These are phyloP conservation scores for Ophion costatus DNA, from an alignment of 2,888 invertebrate species.

Conservation along the genomic window DNA sequence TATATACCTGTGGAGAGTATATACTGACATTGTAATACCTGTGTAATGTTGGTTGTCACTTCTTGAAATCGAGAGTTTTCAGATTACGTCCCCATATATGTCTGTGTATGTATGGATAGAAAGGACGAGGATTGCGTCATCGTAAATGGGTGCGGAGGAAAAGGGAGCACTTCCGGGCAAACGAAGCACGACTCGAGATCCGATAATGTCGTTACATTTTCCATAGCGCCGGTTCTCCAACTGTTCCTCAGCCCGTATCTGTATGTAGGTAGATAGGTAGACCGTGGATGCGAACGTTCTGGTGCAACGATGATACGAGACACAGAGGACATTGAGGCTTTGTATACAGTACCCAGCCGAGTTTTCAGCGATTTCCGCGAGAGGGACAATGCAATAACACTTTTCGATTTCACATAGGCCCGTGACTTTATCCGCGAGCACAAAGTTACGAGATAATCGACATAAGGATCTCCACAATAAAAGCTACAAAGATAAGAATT, in stretches of 20 bases:
- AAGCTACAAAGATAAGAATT: background rate
- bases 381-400: background rate
- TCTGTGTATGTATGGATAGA: too few species aligned
- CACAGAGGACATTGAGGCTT: constrained; percentile 44
- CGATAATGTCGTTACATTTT: constrained; percentile 49
- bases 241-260: background rate
- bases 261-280: background rate
- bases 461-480: too few species aligned
- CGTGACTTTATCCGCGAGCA: too few species aligned
- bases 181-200: constrained; percentile 41
- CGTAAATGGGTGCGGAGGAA: too few species aligned
- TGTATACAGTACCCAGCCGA: constrained; percentile 1
- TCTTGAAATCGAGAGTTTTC: too few species aligned
- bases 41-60: too few species aligned
- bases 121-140: too few species aligned
- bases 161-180: constrained; percentile 9
- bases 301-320: constrained; percentile 23
- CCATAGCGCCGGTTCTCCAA: constrained; percentile 17
- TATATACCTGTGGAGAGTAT: too few species aligned
- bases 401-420: too few species aligned
- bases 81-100: too few species aligned
- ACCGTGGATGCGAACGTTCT: background rate
- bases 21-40: background rate
- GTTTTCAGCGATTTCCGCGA: constrained; percentile 14
- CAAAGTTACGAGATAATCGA: too few species aligned